Percentiles rank a stretch among this genome's conserved stretches.
These are phyloP conservation scores for Congeria kusceri DNA, from an alignment of 2,888 invertebrate species.

Conservation along the genomic window DNA sequence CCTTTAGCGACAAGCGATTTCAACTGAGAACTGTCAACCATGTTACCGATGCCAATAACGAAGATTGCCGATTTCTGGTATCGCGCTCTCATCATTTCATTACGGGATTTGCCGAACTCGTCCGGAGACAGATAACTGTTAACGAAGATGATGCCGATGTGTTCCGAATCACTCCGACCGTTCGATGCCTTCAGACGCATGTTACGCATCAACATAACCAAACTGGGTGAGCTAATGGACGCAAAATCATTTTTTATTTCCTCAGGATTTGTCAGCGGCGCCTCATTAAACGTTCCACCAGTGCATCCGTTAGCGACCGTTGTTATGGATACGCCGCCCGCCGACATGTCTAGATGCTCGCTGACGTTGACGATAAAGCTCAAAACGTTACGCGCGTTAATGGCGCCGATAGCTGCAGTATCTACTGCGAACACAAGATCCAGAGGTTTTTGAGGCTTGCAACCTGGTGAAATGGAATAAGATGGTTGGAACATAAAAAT, in stretches of 20 bases:
- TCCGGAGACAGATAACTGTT: slow-evolving; percentile 32
- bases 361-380: slow-evolving; percentile 56
- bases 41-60: slow-evolving; percentile 66
- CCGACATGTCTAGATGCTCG: slow-evolving; percentile 53
- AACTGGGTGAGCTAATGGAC: slow-evolving; percentile 34
- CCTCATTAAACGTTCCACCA: slow-evolving; percentile 26
- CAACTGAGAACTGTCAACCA: slow-evolving; percentile 39
- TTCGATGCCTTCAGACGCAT: slow-evolving; percentile 53
- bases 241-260: slow-evolving; percentile 34
- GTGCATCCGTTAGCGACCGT: slow-evolving; percentile 51
- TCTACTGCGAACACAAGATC: slow-evolving; percentile 62
- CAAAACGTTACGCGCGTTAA: slow-evolving; percentile 53
- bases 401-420: slow-evolving; percentile 55
- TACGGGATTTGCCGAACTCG: slow-evolving; percentile 46
- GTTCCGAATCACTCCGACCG: slow-evolving; percentile 41
- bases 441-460: slow-evolving; percentile 46
- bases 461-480: slow-evolving; percentile 31
- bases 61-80: slow-evolving; percentile 61
- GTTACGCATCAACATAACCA: slow-evolving; percentile 45
- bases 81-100: slow-evolving; percentile 57
- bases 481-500: too few species aligned
- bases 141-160: slow-evolving; percentile 58
- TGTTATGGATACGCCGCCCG: slow-evolving; percentile 36
- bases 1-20: slow-evolving; percentile 40
- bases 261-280: slow-evolving; percentile 27